Conservation (phyloP, 2,888 invertebrate genomes). For the Platynereis dumerilii region DNA sequence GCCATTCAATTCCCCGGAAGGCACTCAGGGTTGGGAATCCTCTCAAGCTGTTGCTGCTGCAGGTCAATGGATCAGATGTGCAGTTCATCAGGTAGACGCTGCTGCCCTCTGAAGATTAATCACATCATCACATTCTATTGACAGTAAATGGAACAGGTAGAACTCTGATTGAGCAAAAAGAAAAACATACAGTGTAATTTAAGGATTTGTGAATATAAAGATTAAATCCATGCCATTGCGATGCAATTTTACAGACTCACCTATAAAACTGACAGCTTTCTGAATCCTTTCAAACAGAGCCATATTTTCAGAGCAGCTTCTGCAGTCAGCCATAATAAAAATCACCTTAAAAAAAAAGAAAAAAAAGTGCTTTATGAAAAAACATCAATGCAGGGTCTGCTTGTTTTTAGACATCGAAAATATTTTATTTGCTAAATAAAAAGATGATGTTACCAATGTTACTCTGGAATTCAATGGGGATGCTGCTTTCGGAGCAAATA, state of each 20-base stretch:
- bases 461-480: no score
- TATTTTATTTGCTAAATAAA: no score
- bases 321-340: conserved; percentile 48
- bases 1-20: conserved; percentile 48
- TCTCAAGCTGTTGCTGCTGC: conserved; percentile 42
- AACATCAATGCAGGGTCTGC: no score
- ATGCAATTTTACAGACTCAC: conserved; percentile 19
- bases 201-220: no score
- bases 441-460: no score
- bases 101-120: conserved; percentile 43
- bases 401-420: no score
- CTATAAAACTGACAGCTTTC: conserved; percentile 27
- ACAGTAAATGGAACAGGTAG: no score
- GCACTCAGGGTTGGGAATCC: conserved; percentile 50
- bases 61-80: conserved; percentile 41
- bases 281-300: conserved; percentile 42
- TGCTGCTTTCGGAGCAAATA: no score
- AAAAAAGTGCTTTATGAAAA: neutral
- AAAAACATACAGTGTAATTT: no score
- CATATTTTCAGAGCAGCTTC: conserved; percentile 44
- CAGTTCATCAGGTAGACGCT: conserved; percentile 52
- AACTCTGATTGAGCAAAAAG: no score
- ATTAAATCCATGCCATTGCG: no score
- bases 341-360: conserved; percentile 39
- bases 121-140: neutral